Evolutionary conservation across 2,888 invertebrate species (phyloP).

Genomic region (Malthinus seriepunctatus): DNA sequence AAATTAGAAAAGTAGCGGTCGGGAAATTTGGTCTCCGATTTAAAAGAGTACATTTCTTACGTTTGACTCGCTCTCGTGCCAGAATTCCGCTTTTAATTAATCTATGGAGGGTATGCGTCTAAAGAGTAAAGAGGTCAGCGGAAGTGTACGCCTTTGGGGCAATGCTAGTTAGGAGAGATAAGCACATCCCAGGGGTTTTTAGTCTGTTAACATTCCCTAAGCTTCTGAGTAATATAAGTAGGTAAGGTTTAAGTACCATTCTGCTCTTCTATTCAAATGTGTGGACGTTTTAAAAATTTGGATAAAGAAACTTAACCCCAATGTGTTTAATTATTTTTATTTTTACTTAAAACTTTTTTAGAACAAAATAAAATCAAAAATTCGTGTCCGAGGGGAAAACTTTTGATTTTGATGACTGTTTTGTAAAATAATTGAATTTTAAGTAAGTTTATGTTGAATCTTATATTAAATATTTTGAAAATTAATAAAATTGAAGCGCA

Average conservation of each 20-base stretch:
- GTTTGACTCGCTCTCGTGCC: constrained; percentile 10
- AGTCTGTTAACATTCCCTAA: constrained; percentile 30
- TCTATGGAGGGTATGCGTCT: constrained; percentile 19
- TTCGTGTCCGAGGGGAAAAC: too few species aligned
- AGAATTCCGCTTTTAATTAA: constrained; percentile 22
- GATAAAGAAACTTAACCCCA: background rate
- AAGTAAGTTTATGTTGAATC: too few species aligned
- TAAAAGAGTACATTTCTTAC: background rate
- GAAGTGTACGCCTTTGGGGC: constrained; percentile 22
- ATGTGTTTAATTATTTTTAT: background rate
- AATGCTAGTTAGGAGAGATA: constrained; percentile 28
- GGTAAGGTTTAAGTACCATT: constrained; percentile 3
- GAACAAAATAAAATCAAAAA: background rate
- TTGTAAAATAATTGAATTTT: too few species aligned
- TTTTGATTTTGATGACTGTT: too few species aligned
- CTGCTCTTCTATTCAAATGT: constrained; percentile 4
- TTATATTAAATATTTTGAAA: too few species aligned
- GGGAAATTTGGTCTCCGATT: background rate
- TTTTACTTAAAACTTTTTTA: background rate
- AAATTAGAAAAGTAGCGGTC: background rate
- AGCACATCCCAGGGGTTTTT: constrained; percentile 29
- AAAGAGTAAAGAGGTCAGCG: constrained; percentile 27
- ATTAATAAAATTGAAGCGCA: too few species aligned
- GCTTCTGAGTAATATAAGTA: constrained; percentile 21
- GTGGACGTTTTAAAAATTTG: background rate